Evolutionary conservation across 2,113 vertebrate species (phyloP).

Genomic region (Pogona vitticeps): DNA sequence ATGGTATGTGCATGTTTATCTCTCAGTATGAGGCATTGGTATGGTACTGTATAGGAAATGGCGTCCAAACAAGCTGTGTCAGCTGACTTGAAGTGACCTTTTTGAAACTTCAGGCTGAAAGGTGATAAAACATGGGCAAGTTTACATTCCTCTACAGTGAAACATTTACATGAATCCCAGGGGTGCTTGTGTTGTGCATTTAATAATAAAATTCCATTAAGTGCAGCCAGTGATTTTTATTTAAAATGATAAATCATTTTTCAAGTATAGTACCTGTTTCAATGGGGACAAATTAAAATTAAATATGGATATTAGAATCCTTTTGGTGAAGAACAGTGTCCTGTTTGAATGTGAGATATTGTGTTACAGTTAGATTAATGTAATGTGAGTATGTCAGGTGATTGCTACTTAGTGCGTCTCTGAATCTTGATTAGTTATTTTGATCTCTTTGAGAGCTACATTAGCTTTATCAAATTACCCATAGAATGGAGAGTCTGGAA

Average conservation of each 20-base stretch:
- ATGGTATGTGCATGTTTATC: not conserved
- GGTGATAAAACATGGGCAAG: not conserved
- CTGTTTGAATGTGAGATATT: not conserved
- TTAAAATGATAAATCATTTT: not conserved
- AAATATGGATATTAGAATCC: not conserved
- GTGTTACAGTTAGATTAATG: not conserved
- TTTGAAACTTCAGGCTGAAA: not conserved
- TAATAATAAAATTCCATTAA: not conserved
- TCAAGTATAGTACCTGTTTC: not conserved
- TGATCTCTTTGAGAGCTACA: not conserved
- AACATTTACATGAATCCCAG: not conserved
- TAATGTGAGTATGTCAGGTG: not conserved
- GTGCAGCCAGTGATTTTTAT: not conserved
- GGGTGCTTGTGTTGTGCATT: not conserved
- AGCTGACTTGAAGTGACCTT: not conserved
- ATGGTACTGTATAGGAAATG: not conserved
- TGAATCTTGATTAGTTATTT: slow-evolving; percentile 6
- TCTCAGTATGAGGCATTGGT: not conserved
- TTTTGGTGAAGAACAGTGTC: not conserved
- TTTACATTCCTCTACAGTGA: not conserved
- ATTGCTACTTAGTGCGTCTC: too few species aligned
- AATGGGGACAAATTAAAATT: not conserved
- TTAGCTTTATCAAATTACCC: not conserved
- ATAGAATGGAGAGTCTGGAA: not conserved
- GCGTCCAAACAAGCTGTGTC: not conserved